Percentiles rank a stretch among this genome's conserved stretches.
These are phyloP conservation scores for Zaprionus inermis DNA, from an alignment of 1,140 invertebrate genomes.

Conservation along the genomic window DNA sequence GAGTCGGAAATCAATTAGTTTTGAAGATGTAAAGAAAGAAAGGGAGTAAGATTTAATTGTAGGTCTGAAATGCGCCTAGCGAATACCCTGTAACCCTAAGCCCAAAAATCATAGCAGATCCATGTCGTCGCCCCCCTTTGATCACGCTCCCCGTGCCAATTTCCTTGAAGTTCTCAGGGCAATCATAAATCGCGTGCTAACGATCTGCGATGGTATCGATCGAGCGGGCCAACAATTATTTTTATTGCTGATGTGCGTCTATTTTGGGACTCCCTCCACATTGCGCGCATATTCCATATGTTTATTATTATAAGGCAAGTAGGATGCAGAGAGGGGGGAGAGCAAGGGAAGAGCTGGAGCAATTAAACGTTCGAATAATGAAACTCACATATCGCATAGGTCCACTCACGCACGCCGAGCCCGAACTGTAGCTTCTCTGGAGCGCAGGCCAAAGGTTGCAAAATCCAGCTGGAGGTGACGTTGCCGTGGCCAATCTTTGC, in stretches of 20 bases:
- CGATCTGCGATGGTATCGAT: constrained; percentile 24
- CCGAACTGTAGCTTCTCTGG: constrained; percentile 67
- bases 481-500: not conserved
- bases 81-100: not conserved
- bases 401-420: constrained; percentile 73
- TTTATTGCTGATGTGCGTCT: constrained; percentile 51
- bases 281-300: constrained; percentile 15
- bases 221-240: constrained; percentile 50
- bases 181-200: constrained; percentile 28
- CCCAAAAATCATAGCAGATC: not conserved
- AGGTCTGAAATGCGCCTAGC: too few species aligned
- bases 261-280: constrained; percentile 30
- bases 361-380: constrained; percentile 6
- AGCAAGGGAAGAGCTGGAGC: not conserved
- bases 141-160: not conserved
- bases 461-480: constrained; percentile 55
- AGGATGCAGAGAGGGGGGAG: not conserved
- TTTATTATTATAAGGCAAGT: constrained; percentile 18
- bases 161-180: constrained; percentile 1
- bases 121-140: too few species aligned
- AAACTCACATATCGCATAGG: constrained; percentile 77
- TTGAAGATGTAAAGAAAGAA: not conserved
- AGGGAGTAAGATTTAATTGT: too few species aligned
- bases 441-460: constrained; percentile 70
- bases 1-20: not conserved